Percentiles rank a stretch among this genome's conserved stretches.
These are phyloP conservation scores for Mormyrus hasselquistii DNA, from an alignment of 2,797 vertebrate genomes.

Conservation along the genomic window DNA sequence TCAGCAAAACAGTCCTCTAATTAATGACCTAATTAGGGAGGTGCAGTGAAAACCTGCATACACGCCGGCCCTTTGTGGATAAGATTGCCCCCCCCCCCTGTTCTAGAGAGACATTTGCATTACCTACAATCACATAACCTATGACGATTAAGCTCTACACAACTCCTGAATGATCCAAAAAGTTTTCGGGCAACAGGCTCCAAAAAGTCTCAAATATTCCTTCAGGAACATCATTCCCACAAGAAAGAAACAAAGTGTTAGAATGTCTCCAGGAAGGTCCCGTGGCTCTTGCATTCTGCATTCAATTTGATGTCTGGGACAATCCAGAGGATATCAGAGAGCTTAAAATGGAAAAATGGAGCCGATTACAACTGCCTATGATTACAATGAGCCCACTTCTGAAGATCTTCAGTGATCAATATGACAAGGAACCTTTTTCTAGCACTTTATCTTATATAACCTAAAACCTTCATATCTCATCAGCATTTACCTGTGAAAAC, in stretches of 20 bases:
- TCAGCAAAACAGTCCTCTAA: too few species aligned
- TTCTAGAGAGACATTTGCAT: not conserved
- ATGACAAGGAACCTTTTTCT: not conserved
- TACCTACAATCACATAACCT: not conserved
- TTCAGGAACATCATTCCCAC: not conserved
- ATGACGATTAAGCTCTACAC: not conserved
- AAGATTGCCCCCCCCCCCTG: not conserved
- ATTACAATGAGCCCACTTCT: not conserved
- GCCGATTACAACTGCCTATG: not conserved
- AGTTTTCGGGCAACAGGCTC: not conserved
- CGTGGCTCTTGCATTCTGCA: not conserved
- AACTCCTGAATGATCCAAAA: not conserved
- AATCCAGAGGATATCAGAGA: not conserved
- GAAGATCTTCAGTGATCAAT: not conserved
- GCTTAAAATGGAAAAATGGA: not conserved
- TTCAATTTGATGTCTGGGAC: not conserved
- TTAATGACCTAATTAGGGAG: too few species aligned
- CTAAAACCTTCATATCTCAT: not conserved
- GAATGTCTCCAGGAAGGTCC: not conserved
- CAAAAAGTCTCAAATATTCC: not conserved
- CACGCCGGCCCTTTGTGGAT: too few species aligned
- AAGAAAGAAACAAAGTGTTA: not conserved
- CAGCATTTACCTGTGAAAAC: not conserved
- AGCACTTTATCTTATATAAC: not conserved
- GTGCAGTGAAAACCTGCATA: too few species aligned